phyloP scores from a whole-genome alignment of 2,797 vertebrate species.

The Cheracebus regulus region DNA sequence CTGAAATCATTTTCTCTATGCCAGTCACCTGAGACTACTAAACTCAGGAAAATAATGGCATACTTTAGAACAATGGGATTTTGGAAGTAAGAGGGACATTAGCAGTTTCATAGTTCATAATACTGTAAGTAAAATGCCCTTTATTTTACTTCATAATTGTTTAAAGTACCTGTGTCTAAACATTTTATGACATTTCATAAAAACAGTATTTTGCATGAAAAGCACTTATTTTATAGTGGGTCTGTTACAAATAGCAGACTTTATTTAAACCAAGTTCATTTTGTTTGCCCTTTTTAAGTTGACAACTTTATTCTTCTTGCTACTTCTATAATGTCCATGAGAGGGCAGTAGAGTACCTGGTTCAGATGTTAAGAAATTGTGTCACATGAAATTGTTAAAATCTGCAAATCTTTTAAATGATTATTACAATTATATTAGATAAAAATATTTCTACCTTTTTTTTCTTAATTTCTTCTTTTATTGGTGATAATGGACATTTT shows the following conservation, averaged over 20 bases:
- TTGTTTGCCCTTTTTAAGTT: neutral
- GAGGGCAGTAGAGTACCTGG: constrained; percentile 81
- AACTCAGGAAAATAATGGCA: neutral
- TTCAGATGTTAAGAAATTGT: constrained; percentile 40
- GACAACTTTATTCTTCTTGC: constrained; percentile 50
- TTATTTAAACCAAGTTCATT: neutral
- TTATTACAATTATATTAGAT: neutral
- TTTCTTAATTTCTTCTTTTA: neutral
- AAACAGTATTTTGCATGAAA: neutral
- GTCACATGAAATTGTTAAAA: neutral
- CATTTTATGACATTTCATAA: neutral
- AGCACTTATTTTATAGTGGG: neutral
- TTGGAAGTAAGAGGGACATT: neutral
- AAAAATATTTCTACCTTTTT: neutral
- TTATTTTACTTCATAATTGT: neutral
- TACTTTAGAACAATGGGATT: neutral
- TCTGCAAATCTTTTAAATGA: neutral
- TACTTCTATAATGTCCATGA: constrained; percentile 65
- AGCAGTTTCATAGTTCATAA: neutral
- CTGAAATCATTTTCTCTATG: neutral
- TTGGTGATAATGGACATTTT: neutral
- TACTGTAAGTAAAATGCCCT: neutral
- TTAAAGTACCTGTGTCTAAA: neutral
- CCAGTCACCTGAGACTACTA: neutral
- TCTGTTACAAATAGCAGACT: neutral